Base-by-base conservation (phyloP, 2,888 invertebrate species). In the Tromatobia lineatoria region DNA sequence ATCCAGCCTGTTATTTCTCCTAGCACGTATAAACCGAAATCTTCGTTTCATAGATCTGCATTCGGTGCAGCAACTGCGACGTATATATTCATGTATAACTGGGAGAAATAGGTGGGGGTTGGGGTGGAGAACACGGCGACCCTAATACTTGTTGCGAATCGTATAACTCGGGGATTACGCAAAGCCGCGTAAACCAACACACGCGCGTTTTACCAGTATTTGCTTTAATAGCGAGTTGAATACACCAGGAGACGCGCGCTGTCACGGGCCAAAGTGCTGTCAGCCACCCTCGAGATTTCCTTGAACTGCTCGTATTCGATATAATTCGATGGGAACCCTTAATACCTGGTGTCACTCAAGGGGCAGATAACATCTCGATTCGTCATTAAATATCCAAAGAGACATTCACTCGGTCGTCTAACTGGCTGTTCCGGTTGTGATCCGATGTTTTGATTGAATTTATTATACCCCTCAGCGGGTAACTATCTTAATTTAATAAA, bases 141-240 rank as follows among this genome's bases (percentile, higher is more conserved):
- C 85, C 82, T 74, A 77, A 82, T 84, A 85, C 85, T 85, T 85
- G 85, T 85, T 85, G 82, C 85, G 85, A 85, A 82, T 85, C 85
- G 82, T 85, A 85, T 79, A 82, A 85, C 85, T 85, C 75, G 66
- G 64, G 80, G 80, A 80, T 83, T 85, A 85, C 85, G 82, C 79
- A 76, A 76, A 85, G 85, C 85, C 75, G 66, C 79, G 82, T 85
- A 82, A 85, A 85, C 85, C 18, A 20, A 74, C 52, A 64, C 74
- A 29, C 75, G 59, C 34, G 34, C 78, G 71, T 64, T 85, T 76
- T 61, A 11, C 38, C 52, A 15, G 71, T 52, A 64, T 71, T 70
- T 61, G 59, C 38, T 50, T 29, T 70, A 38, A 50, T 15, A 34
- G 11, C 7, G 11, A 6, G 20, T 15, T 52, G 29, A 25, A 61